A percentile compares a stretch with the other conserved stretches of the same genome.
Conservation (phyloP, 2,888 invertebrate genomes). For the Orthonychiurus folsomi region DNA sequence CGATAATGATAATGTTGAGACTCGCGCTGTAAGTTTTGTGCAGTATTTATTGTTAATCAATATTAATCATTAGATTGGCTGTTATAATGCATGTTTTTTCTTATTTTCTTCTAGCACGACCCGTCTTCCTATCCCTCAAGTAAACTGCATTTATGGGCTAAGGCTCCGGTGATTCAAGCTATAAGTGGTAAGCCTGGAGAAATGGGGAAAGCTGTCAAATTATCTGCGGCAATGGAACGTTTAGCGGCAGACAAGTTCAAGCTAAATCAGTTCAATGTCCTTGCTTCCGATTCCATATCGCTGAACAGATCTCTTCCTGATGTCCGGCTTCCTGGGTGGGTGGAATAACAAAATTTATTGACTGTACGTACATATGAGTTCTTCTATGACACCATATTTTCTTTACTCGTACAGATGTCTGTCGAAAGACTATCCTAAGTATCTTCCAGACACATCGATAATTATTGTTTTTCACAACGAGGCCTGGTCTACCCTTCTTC, state of each 20-base stretch:
- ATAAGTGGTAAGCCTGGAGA: conserved; percentile 72
- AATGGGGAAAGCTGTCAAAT: conserved; percentile 80
- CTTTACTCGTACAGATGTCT: conserved; percentile 59
- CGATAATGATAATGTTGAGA: conserved; percentile 25
- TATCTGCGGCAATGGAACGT: conserved; percentile 75
- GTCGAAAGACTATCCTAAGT: conserved; percentile 63
- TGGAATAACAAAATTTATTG: conserved; percentile 33
- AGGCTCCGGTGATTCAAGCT: conserved; percentile 60
- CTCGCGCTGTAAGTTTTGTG: conserved; percentile 17
- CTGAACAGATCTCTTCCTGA: conserved; percentile 90
- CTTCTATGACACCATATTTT: conserved; percentile 5
- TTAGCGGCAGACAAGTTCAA: conserved; percentile 91
- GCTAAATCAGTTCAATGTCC: conserved; percentile 95
- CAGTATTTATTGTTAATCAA: too few species aligned
- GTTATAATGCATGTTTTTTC: not conserved
- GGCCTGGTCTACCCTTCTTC: conserved; percentile 90
- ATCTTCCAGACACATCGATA: conserved; percentile 86
- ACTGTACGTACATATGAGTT: not conserved
- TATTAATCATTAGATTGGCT: too few species aligned
- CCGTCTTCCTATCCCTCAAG: conserved; percentile 41
- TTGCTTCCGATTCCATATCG: conserved; percentile 96
- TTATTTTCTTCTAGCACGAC: conserved; percentile 10
- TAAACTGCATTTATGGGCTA: conserved; percentile 55
- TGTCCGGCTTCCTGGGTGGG: conserved; percentile 83
- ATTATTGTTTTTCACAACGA: conserved; percentile 99